Conservation (phyloP, 2,888 invertebrate species). For the Phyto melanocephala region DNA sequence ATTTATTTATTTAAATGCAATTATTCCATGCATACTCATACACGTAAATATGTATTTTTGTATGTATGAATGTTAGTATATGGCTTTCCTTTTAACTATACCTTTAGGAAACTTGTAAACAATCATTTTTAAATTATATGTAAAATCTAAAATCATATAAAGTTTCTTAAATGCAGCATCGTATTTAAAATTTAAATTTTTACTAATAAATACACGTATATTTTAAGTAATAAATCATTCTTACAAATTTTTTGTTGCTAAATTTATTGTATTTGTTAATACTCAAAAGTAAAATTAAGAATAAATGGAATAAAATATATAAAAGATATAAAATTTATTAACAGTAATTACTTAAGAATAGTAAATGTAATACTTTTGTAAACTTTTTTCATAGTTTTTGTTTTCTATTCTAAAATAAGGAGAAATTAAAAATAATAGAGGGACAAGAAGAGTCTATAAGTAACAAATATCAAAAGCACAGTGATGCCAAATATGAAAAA, state of each 20-base stretch:
- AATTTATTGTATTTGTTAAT: background rate
- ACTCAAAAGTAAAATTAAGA: constrained; percentile 9
- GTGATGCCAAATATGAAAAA: background rate
- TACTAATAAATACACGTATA: constrained; percentile 11
- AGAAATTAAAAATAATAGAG: background rate
- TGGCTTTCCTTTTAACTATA: constrained; percentile 16
- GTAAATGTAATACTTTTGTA: constrained; percentile 26
- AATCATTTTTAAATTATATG: constrained; percentile 18
- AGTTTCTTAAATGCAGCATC: background rate
- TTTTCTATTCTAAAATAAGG: background rate
- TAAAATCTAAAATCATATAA: background rate
- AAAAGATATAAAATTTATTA: constrained; percentile 21
- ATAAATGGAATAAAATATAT: background rate
- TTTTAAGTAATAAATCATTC: constrained; percentile 36
- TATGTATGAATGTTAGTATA: background rate
- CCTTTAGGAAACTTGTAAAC: constrained; percentile 33
- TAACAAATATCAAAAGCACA: background rate
- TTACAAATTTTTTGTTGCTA: background rate
- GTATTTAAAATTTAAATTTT: constrained; percentile 29
- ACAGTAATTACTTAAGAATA: constrained; percentile 50
- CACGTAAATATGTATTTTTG: too few species aligned
- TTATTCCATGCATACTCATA: background rate
- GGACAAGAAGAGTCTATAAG: background rate
- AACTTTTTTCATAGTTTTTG: background rate
- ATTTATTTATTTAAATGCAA: background rate